phyloP scores from a whole-genome alignment of 2,797 vertebrate genomes.

The Hydrolagus colliei region DNA sequence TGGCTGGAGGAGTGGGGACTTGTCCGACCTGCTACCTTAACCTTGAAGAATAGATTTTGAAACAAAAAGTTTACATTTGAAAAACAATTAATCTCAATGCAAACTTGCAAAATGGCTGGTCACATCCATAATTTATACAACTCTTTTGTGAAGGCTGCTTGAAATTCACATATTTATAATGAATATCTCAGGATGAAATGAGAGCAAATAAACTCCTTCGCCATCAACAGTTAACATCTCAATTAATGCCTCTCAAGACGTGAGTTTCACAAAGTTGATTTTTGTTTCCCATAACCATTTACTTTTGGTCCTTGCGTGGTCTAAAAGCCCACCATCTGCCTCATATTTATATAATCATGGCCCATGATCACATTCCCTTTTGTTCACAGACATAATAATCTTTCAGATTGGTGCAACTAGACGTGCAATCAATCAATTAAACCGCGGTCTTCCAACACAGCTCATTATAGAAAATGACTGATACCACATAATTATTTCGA shows the following conservation, averaged over 20 bases:
- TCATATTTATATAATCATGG: conserved; percentile 36
- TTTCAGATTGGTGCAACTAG: background rate
- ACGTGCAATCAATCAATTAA: conserved; percentile 33
- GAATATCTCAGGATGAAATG: background rate
- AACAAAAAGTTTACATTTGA: no score
- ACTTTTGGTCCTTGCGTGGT: conserved; percentile 37
- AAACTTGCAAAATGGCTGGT: no score
- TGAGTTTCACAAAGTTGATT: conserved; percentile 37
- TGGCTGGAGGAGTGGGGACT: no score
- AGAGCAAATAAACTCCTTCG: background rate
- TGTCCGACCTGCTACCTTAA: no score
- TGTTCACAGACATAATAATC: conserved; percentile 34
- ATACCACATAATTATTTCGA: conserved; percentile 36
- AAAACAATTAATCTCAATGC: no score
- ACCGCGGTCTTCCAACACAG: background rate
- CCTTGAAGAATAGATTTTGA: no score
- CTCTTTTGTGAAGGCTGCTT: no score
- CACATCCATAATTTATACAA: no score
- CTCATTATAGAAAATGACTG: conserved; percentile 32
- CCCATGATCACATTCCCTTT: conserved; percentile 28
- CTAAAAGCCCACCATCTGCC: conserved; percentile 36
- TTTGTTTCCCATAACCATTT: conserved; percentile 1
- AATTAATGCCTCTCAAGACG: background rate
- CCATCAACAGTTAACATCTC: background rate
- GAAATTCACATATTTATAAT: background rate